Base-by-base conservation (phyloP, 2,888 invertebrate species). In the Sussaba pulchella region DNA sequence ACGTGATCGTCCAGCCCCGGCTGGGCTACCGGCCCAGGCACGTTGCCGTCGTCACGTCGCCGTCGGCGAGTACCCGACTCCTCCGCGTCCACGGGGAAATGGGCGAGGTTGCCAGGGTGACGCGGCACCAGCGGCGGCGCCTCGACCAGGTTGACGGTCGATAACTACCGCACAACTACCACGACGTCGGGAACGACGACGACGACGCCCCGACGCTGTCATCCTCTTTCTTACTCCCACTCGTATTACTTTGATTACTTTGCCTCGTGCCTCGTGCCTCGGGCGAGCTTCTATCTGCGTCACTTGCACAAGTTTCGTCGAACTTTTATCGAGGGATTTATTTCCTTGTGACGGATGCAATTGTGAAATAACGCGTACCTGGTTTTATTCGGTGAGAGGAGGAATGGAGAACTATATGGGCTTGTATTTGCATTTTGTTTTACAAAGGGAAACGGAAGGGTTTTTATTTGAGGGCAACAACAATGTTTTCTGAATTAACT, bases 101-200 rank as follows among this genome's bases (percentile, higher is more conserved):
- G 85, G 86, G 83, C 76, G 83, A 83, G 87, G 90, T 90, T 90
- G 89, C 90, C 89, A 89, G 85, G 90, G 90, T 85, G 89, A 89
- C 88, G 87, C 86, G 57, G 70, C 85, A 82, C 84, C 74, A 72
- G 70, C 67, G 26, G 63, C 74, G 84, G 85, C 87, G 85, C 83
- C 85, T 82, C 86, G 79, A 67, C 75, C 72, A 82, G 83, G 79
- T 74, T 77, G 73, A 87, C 88, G 88, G 90, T 90, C 90, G 90
- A 90, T 90, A 90, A 82, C 85, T 84, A 84, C 82, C n/a, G n/a
- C n/a, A n/a, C n/a, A n/a, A n/a, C n/a, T 50, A 54, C 82, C 82
- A 78, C 86, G 50, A 21, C 70, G 45, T 73, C 70, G 61, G 50
- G 76, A 67, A 80, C 82, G 83, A 81, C 83, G 67, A 78, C 78